These are phyloP conservation scores for Ivindomyrus marchei DNA, from an alignment of 2,113 vertebrate species.

Conservation along the genomic window DNA sequence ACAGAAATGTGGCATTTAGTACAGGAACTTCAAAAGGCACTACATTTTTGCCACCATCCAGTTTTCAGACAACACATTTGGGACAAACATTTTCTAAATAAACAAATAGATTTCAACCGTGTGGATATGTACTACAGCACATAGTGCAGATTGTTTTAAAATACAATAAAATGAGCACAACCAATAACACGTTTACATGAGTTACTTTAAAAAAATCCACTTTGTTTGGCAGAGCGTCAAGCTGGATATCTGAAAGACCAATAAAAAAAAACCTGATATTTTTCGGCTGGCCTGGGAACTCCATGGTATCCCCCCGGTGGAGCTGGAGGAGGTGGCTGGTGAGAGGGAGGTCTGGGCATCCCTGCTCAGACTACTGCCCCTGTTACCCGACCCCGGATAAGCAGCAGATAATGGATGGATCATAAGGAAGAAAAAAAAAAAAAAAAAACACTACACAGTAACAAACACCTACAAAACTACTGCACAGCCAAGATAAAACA, in stretches of 20 bases:
- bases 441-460: not conserved
- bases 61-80: conserved; percentile 54
- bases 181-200: not conserved
- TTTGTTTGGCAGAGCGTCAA: not conserved
- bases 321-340: not conserved
- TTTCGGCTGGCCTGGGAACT: not conserved
- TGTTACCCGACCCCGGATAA: not conserved
- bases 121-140: conserved; percentile 45
- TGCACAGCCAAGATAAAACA: conserved; percentile 7
- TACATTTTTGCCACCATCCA: conserved; percentile 64
- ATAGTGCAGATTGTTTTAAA: conserved; percentile 47
- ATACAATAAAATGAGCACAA: not conserved
- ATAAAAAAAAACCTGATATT: not conserved
- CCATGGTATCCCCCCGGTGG: not conserved
- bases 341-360: not conserved
- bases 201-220: not conserved
- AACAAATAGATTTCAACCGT: conserved; percentile 16
- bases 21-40: conserved; percentile 65
- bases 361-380: not conserved
- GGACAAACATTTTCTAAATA: conserved; percentile 36
- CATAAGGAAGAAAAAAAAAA: not conserved
- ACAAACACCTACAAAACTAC: not conserved
- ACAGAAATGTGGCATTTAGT: conserved; percentile 56
- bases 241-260: not conserved
- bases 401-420: not conserved